phyloP scores from a whole-genome alignment of 2,888 invertebrate genomes.

The Lepidochrysops patricia region DNA sequence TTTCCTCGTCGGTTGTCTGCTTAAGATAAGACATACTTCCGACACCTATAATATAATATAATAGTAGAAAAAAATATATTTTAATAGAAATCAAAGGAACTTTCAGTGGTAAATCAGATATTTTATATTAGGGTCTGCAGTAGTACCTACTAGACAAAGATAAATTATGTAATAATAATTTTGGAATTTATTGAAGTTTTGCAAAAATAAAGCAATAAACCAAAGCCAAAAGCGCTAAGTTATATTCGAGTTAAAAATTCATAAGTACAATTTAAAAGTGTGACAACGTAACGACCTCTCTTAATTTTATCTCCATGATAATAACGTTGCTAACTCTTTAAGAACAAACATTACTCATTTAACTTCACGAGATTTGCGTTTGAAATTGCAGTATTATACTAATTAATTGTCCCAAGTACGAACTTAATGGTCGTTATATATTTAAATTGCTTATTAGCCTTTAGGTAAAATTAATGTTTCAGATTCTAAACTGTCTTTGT shows the following conservation, averaged over 20 bases:
- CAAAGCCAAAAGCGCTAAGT: not conserved
- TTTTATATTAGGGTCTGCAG: too few species aligned
- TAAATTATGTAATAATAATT: not conserved
- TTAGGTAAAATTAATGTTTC: conserved; percentile 16
- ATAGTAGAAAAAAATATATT: too few species aligned
- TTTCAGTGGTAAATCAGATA: not conserved
- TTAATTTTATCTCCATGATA: conserved; percentile 62
- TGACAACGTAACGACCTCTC: conserved; percentile 42
- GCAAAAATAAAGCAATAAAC: not conserved
- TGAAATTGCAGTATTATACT: conserved; percentile 68
- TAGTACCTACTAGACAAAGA: too few species aligned
- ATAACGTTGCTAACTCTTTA: conserved; percentile 64
- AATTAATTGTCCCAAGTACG: conserved; percentile 67
- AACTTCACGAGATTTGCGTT: conserved; percentile 62
- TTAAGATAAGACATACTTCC: too few species aligned
- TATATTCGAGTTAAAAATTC: conserved; percentile 37
- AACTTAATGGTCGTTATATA: conserved; percentile 56
- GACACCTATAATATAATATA: too few species aligned
- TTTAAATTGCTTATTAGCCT: conserved; percentile 17
- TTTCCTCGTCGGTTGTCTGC: too few species aligned
- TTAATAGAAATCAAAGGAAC: too few species aligned
- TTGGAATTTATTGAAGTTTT: not conserved
- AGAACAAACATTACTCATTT: conserved; percentile 65
- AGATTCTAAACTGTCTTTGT: conserved; percentile 5
- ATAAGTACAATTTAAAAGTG: conserved; percentile 42